Percentiles rank a stretch among this genome's conserved stretches.
These are phyloP conservation scores for Odontophorus gujanensis DNA, from an alignment of 2,113 vertebrate species.

Conservation along the genomic window DNA sequence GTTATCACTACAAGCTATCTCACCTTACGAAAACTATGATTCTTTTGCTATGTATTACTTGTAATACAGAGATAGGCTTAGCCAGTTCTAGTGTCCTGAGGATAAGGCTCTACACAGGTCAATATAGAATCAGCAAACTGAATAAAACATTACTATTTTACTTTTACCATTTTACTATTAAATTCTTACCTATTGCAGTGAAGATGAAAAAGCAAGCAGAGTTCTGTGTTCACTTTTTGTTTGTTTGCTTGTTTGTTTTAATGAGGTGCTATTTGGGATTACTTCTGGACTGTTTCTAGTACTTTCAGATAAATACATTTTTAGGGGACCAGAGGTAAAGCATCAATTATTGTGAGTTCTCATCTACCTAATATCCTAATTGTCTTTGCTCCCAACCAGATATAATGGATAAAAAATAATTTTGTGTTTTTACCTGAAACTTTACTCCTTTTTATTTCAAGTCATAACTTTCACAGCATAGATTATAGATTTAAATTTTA, in stretches of 20 bases:
- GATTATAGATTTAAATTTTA: background rate
- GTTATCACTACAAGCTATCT: background rate
- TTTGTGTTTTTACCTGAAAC: background rate
- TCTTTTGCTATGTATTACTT: background rate
- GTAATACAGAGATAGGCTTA: background rate
- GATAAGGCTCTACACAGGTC: background rate
- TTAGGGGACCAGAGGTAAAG: background rate
- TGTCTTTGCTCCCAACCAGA: background rate
- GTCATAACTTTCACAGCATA: background rate
- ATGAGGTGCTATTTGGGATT: background rate
- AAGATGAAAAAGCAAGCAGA: background rate
- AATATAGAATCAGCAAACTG: background rate
- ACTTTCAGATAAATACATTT: background rate
- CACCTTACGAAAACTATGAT: background rate
- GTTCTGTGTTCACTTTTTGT: background rate
- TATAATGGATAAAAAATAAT: background rate
- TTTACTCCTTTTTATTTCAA: background rate
- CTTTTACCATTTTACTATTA: background rate
- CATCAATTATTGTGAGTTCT: background rate
- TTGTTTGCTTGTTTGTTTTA: background rate
- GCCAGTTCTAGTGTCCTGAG: background rate
- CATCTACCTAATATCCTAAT: background rate
- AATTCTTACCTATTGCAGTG: background rate
- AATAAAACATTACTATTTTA: background rate
- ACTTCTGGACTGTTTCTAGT: background rate